phyloP scores from a whole-genome alignment of 2,113 vertebrate genomes.

The Crypturellus undulatus region DNA sequence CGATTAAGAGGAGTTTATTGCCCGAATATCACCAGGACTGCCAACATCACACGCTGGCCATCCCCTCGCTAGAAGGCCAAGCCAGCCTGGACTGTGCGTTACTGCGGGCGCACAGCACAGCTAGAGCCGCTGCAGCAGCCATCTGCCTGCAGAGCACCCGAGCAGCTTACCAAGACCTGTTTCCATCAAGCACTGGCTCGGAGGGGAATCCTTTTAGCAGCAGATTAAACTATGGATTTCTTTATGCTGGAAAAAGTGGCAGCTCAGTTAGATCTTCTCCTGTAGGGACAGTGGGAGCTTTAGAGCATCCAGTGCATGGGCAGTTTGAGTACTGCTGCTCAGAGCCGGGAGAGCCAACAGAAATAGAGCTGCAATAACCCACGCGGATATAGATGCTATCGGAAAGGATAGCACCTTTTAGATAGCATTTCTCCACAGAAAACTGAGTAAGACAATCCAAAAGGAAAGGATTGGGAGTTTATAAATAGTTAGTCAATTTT shows the following conservation, averaged over 20 bases:
- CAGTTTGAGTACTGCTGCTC: not conserved
- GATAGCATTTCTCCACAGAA: not conserved
- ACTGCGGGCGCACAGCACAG: not conserved
- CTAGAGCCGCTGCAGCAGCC: not conserved
- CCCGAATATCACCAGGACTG: not conserved
- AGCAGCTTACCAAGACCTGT: not conserved
- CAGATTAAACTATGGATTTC: not conserved
- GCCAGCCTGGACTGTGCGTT: not conserved
- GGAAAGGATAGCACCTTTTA: not conserved
- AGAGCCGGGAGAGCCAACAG: not conserved
- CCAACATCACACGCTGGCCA: not conserved
- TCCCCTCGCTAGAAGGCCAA: not conserved
- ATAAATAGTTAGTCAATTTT: not conserved
- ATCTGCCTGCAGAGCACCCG: not conserved
- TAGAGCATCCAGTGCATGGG: accelerated
- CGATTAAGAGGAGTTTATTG: not conserved
- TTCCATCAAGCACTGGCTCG: not conserved
- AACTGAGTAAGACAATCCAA: not conserved
- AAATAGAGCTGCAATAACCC: not conserved
- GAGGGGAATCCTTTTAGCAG: not conserved
- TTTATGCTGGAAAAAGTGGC: not conserved
- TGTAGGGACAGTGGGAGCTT: not conserved
- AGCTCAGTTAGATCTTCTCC: slow-evolving; percentile 20
- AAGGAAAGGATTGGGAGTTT: not conserved
- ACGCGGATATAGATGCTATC: not conserved